Base-by-base conservation (phyloP, 1,140 invertebrate species). In the Bicyclus anynana region DNA sequence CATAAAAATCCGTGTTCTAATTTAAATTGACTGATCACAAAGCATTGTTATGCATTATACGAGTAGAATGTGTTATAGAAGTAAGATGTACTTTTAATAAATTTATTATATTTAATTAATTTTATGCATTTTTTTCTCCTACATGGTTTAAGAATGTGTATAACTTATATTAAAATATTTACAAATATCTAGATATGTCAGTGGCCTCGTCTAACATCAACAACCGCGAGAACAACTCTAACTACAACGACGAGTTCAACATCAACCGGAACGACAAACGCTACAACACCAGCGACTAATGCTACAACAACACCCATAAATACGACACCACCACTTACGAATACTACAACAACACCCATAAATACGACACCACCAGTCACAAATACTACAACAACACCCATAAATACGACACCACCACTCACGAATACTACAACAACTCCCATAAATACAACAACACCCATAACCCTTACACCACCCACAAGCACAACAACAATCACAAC, bases 361-460 rank as follows among this genome's bases (percentile, higher is more conserved):
- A 51, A 50, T 51, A 48, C 33, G 18, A 46, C 20, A 29, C 38
- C 14, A 17, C 6, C 17, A 2, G n/a, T 10, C n/a, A 44, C 4
- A 2, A 44, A 17, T n/a, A 44, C 42, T 0, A 7, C 58, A 20
- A 55, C 56, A 23, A 26, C 55, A 38, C 35, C 42, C 35, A 48
- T 14, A n/a, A 44, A 21, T 1, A 14, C 33, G 18, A 42, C 65
- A 18, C 29, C 56, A 10, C 23, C 57, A 21, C 13, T 17, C 14
- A 46, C 55, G 27, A 40, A 55, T 18, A 60, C 57, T 53, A 27
- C 61, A 48, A 53, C 33, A 29, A 33, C 49, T 7, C 9, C 53
- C 3, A 13, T 38, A 23, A 44, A 50, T 33, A 55, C 29, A 38
- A 12, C 20, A 16, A 47, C 26, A 10, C 14, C 42, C 26, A 48